Evolutionary conservation across 2,888 invertebrate species (phyloP), one percentile per base, ranked within the genome.

Genomic region (Epiblema foenella): DNA sequence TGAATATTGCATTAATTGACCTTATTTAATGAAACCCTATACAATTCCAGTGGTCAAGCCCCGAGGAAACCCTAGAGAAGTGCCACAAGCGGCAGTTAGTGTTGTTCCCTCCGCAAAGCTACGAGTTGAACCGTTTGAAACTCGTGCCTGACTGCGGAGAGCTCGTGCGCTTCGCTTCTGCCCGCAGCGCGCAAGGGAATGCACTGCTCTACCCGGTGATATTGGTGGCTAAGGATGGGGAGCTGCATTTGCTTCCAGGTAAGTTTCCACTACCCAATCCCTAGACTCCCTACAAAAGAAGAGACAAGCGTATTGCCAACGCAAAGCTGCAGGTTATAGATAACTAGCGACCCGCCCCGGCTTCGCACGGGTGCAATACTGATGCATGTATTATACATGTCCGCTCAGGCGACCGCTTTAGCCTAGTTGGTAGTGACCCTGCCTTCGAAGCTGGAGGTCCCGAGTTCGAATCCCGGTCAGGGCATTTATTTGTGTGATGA

Each of bases 81-180:
- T 89, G 89, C 75, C 77, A 76, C n/a, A 83, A 84, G 9, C 83
- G 86, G 29, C 83, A 93, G 72, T 79, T 95, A 24, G 82, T 87
- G 68, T 80, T 98, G 15, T 95, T 95, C 59, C 96, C 96, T 2
- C 98, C 98, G 0, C 98, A 98, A 86, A 85, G 94, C 64, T 97
- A 97, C 83, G 98, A 98, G 89, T 84, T 97, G 1, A 92, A 93
- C 12, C 94, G 96, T 63, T 87, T 97, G 29, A 84, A 93, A 0
- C 93, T 94, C 73, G 94, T 96, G 75, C 79, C 84, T 8, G 91
- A 94, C 59, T 85, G 96, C 62, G 93, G 95, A 3, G 81, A 94
- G 65, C 86, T 97, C 29, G 79, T 94, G 10, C 78, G 91, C 51
- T 96, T 96, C 85, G 95, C 96, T 0, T 83, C 89, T 52, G 81